phyloP scores from a whole-genome alignment of 2,888 invertebrate species.

The Osedax fenrisi region DNA sequence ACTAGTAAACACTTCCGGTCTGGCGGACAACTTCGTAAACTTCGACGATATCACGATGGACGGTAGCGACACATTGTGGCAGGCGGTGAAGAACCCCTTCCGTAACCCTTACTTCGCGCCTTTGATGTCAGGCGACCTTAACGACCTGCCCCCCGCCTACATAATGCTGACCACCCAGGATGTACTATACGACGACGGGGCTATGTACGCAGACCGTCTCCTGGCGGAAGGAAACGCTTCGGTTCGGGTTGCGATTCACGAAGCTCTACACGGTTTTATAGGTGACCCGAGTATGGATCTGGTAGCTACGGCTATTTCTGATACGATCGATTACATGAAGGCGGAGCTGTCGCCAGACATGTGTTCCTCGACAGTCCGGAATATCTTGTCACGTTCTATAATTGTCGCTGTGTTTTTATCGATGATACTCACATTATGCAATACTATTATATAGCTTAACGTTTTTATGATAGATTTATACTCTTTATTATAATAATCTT shows the following conservation, averaged over 20 bases:
- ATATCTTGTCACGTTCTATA: too few species aligned
- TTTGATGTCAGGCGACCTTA: conserved; percentile 42
- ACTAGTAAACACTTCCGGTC: neutral
- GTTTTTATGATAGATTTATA: too few species aligned
- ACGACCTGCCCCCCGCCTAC: conserved; percentile 44
- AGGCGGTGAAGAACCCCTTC: conserved; percentile 35
- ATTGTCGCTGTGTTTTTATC: too few species aligned
- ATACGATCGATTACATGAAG: neutral
- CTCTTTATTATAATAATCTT: too few species aligned
- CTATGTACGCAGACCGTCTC: conserved; percentile 47
- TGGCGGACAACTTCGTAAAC: neutral
- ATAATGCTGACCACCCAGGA: conserved; percentile 50
- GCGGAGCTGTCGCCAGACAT: too few species aligned
- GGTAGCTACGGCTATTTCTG: neutral
- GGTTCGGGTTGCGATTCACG: neutral
- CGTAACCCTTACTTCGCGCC: conserved; percentile 46
- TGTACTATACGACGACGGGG: conserved; percentile 49
- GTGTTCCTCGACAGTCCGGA: too few species aligned
- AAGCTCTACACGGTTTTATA: neutral
- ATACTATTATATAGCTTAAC: too few species aligned
- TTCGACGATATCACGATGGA: neutral
- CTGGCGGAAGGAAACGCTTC: conserved; percentile 37
- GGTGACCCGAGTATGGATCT: neutral
- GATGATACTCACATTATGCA: too few species aligned
- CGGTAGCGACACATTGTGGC: neutral